Conservation (phyloP, 2,113 vertebrate species). For the Carassius auratus region DNA sequence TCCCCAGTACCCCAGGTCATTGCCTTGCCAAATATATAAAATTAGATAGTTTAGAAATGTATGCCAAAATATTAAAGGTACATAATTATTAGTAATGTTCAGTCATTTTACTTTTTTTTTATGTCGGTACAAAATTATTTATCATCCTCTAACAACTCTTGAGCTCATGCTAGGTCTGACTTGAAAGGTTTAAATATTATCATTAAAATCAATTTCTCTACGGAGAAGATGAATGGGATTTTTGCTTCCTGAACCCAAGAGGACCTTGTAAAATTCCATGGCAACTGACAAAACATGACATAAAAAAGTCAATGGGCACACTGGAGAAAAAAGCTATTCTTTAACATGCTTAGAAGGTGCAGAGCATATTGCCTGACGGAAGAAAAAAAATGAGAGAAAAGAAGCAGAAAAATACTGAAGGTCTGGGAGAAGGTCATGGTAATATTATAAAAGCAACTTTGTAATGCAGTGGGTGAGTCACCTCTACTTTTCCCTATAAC, state of each 20-base stretch:
- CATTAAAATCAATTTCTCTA: conserved; percentile 3
- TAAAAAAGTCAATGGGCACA: conserved; percentile 13
- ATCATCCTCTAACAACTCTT: background rate
- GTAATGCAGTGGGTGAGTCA: conserved; percentile 32
- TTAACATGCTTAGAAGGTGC: background rate
- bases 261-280: conserved; percentile 15
- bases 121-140: background rate
- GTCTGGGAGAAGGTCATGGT: conserved; percentile 4
- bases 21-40: background rate
- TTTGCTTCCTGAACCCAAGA: background rate
- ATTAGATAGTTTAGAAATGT: background rate
- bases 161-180: background rate
- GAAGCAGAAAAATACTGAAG: background rate
- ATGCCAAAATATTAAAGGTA: background rate
- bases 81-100: background rate
- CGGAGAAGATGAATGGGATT: background rate
- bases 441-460: conserved; percentile 2
- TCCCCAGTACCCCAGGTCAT: background rate
- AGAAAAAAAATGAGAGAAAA: background rate
- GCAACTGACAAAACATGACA: conserved; percentile 2
- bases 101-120: background rate
- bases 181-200: conserved; percentile 17
- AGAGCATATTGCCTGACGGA: background rate
- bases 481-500: background rate
- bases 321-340: background rate